Evolutionary conservation across 2,888 invertebrate species (phyloP).

Genomic region (Bugulina stolonifera): DNA sequence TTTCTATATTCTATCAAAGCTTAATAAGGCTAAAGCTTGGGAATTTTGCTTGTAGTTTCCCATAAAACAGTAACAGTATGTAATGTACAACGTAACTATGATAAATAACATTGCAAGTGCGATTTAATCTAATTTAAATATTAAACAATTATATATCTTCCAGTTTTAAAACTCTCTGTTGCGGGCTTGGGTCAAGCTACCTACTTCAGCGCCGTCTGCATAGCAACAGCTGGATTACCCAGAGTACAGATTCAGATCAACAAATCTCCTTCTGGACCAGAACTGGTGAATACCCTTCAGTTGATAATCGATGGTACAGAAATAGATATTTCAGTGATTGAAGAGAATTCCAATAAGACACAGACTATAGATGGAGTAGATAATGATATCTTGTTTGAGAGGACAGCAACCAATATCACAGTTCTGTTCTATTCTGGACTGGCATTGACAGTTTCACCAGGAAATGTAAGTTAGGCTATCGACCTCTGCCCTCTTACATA

Average conservation of each 20-base stretch:
- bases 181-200: slow-evolving; percentile 6
- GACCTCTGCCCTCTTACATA: no score
- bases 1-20: no score
- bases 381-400: not conserved
- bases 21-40: no score
- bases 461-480: no score
- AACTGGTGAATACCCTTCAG: not conserved
- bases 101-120: no score
- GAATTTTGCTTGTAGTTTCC: no score
- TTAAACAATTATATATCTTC: no score
- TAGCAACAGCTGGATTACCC: slow-evolving; percentile 1
- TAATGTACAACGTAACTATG: no score
- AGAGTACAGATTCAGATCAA: slow-evolving; percentile 13
- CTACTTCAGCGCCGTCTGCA: slow-evolving; percentile 5
- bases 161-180: no score
- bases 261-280: not conserved
- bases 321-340: slow-evolving; percentile 5
- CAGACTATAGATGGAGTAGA: slow-evolving; percentile 1
- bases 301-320: not conserved
- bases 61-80: no score
- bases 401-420: not conserved
- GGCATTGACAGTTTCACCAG: not conserved
- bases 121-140: no score
- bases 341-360: not conserved
- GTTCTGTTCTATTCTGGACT: not conserved